phyloP scores from a whole-genome alignment of 2,113 vertebrate genomes.

The Zootoca vivipara region DNA sequence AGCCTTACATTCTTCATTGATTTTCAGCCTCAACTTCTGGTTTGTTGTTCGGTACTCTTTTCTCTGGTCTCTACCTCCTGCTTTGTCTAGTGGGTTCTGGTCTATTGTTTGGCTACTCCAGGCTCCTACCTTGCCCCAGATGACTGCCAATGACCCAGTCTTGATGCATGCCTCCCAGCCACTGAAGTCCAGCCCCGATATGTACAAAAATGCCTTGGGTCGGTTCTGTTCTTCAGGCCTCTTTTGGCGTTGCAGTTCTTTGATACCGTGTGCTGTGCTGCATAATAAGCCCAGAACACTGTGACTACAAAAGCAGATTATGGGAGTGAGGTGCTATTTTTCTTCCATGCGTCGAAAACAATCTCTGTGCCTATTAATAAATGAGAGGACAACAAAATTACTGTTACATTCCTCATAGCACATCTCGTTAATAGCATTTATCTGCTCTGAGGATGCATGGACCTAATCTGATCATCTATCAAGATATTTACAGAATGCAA shows the following conservation, averaged over 20 bases:
- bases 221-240: neutral
- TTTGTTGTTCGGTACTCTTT: too few species aligned
- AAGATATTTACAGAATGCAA: constrained; percentile 23
- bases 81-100: too few species aligned
- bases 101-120: too few species aligned
- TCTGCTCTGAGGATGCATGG: neutral
- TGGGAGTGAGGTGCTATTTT: neutral
- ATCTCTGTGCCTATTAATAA: constrained; percentile 4
- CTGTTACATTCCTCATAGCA: neutral
- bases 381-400: neutral
- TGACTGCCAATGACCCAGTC: neutral
- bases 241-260: neutral
- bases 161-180: neutral
- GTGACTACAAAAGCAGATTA: neutral
- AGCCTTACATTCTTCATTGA: too few species aligned
- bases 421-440: constrained; percentile 1
- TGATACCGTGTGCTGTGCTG: neutral
- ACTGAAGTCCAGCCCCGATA: neutral
- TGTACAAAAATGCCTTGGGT: neutral
- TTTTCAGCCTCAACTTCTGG: too few species aligned
- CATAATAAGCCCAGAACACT: neutral
- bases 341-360: neutral
- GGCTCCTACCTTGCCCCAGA: neutral
- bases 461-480: constrained; percentile 19
- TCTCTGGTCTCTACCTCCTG: too few species aligned